Percentiles rank a stretch among this genome's conserved stretches.
phyloP scores from a whole-genome alignment of 2,113 vertebrate genomes.

The Esox niger region DNA sequence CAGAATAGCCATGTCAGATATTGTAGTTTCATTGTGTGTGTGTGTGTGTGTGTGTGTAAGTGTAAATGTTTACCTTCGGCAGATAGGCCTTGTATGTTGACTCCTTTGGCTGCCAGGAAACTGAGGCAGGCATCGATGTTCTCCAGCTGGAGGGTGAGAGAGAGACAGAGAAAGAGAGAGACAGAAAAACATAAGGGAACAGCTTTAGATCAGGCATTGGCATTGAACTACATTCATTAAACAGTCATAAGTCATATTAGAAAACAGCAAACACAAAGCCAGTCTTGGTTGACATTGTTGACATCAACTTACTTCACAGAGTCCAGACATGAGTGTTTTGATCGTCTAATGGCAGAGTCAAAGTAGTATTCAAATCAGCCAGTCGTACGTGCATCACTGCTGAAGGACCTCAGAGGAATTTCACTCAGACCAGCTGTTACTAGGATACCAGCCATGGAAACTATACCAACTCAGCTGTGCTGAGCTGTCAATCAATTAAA shows the following conservation, averaged over 20 bases:
- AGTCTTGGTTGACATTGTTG: background rate
- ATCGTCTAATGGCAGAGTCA: constrained; percentile 12
- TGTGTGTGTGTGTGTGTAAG: constrained; percentile 8
- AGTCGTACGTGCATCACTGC: constrained; percentile 22
- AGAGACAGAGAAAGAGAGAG: no score
- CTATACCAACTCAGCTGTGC: constrained; percentile 42
- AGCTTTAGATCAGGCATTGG: background rate
- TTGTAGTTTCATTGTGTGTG: background rate
- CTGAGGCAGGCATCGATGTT: constrained; percentile 97
- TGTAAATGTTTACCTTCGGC: constrained; percentile 85
- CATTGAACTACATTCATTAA: background rate
- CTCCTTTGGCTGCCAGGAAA: constrained; percentile 97
- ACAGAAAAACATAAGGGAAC: no score
- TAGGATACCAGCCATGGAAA: constrained; percentile 46
- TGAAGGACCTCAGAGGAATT: constrained; percentile 18
- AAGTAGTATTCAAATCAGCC: constrained; percentile 42
- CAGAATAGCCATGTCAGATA: background rate
- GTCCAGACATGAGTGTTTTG: background rate
- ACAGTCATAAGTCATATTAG: background rate
- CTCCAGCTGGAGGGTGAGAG: constrained; percentile 81
- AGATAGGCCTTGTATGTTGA: constrained; percentile 98
- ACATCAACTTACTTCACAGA: background rate
- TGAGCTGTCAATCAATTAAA: constrained; percentile 47
- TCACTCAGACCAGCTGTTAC: constrained; percentile 43
- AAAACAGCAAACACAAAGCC: background rate